Percentiles rank a stretch among this genome's conserved stretches.
Conservation (phyloP, 2,797 vertebrate species). For the Diceros bicornis region DNA sequence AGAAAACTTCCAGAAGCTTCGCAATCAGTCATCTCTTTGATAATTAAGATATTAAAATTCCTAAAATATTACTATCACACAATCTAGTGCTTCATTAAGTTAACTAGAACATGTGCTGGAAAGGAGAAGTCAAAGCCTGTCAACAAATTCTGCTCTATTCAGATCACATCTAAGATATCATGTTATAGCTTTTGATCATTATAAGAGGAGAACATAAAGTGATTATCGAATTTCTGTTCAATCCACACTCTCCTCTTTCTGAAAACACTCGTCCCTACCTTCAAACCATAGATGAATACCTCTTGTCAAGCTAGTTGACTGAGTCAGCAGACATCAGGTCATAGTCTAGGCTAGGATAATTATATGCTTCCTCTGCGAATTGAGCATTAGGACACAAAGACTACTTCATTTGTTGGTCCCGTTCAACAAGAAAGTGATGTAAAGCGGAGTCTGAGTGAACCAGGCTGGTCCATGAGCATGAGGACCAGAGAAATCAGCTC, state of each 20-base stretch:
- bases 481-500: neutral
- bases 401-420: neutral
- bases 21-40: neutral
- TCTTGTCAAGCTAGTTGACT: neutral
- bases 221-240: neutral
- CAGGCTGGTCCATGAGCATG: neutral
- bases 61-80: neutral
- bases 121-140: neutral
- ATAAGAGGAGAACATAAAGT: neutral
- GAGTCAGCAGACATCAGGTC: neutral
- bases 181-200: neutral
- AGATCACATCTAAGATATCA: neutral
- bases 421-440: neutral
- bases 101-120: neutral
- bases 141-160: neutral
- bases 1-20: neutral
- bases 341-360: neutral
- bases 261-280: neutral
- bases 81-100: neutral
- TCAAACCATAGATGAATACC: neutral
- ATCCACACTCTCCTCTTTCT: neutral
- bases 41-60: slow-evolving; percentile 2
- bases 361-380: neutral
- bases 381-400: neutral
- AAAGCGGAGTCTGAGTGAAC: neutral